These are phyloP conservation scores for Antennarius maculatus DNA, from an alignment of 2,797 vertebrate species.

Conservation along the genomic window DNA sequence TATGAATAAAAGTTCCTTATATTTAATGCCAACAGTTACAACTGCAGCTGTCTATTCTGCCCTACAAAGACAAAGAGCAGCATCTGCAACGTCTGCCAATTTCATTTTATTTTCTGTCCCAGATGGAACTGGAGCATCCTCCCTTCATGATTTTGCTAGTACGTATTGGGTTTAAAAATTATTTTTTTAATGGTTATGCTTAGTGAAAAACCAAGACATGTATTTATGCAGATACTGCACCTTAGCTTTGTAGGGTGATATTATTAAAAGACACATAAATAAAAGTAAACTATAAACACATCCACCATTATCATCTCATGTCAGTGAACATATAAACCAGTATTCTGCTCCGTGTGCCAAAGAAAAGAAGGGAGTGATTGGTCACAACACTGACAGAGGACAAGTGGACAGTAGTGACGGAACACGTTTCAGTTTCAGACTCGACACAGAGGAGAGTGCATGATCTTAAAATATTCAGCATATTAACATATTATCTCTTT, in stretches of 20 bases:
- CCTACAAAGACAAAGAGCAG: no score
- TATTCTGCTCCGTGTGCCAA: conserved; percentile 48
- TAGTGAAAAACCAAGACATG: no score
- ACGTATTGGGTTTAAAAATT: no score
- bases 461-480: conserved; percentile 59
- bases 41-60: conserved; percentile 63
- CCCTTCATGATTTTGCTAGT: no score
- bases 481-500: conserved; percentile 6
- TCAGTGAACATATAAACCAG: conserved; percentile 66
- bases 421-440: conserved; percentile 36
- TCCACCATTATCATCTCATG: conserved; percentile 29
- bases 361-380: conserved; percentile 19
- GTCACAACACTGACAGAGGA: conserved; percentile 13
- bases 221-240: no score
- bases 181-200: no score
- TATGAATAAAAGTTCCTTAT: conserved; percentile 77
- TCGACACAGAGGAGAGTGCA: conserved; percentile 49
- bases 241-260: no score
- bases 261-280: conserved; percentile 65
- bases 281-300: conserved; percentile 42
- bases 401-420: conserved; percentile 31
- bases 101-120: no score
- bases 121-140: no score
- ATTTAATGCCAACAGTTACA: conserved; percentile 66
- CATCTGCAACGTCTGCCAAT: no score